Base-by-base conservation (phyloP, 2,113 vertebrate species). In the Nesospiza acunhae region DNA sequence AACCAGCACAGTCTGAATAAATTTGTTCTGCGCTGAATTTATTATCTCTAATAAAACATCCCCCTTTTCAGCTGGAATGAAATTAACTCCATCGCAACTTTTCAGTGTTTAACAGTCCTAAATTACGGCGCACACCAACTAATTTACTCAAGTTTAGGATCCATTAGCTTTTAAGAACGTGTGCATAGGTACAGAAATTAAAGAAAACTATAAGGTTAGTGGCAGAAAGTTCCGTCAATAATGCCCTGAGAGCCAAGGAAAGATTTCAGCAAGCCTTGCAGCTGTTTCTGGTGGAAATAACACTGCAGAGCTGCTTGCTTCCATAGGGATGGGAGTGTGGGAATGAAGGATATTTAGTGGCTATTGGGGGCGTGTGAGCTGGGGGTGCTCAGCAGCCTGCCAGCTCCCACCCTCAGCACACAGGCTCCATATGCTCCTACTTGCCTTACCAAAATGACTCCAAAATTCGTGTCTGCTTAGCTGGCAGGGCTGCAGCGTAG, bases 391-490 rank as follows among this genome's bases (percentile, higher is more conserved):
- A 95, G 67, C 55, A 63, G 75, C 75, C 94, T 82, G 46, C 91
- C 95, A 93, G 70, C 85, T 90, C 89, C 93, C 81, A 78, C 59
- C 83, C 87, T 76, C 78, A 93, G 55, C 50, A 39, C 49, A 58
- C 23, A 82, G 55, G 10, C 56, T 91, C 52, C 90, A 66, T 59
- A 82, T 67, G 82, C 72, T 91, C 53, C 15, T 53, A 44, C 87
- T 79, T 81, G 89, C 72, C 73, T 90, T 63, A 27, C 46, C 66
- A 70, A 37, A 85, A 72, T 53, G 33, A 87, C 88, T 94, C 75
- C 53, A 94, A 90, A 95, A 33, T 59, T 55, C 42, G 35, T 92
- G 52, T 97, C 86, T 96, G 87, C 69, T 89, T 87, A 93, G 70
- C 88, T 93, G 95, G 87, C 90, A 95, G 80, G 44, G 73, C 41